Conservation (phyloP, 1,140 invertebrate genomes). For the Aphelenchoides fujianensis region DNA sequence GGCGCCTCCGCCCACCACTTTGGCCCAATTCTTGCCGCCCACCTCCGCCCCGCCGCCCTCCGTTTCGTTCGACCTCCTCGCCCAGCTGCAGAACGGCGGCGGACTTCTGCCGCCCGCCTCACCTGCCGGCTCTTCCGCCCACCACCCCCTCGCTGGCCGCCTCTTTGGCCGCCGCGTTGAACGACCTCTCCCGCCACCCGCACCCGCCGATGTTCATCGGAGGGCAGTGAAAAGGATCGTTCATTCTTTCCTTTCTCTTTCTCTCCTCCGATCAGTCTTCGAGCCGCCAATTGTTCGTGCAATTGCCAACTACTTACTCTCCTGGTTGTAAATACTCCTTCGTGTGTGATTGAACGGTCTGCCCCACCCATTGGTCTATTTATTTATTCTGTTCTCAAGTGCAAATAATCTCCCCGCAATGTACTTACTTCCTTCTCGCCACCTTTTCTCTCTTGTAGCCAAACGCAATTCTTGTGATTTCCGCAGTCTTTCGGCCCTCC, state of each 20-base stretch:
- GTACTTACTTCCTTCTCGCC: not conserved
- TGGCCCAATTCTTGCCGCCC: not conserved
- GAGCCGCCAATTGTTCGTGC: no score
- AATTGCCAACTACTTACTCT: no score
- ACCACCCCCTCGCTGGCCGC: not conserved
- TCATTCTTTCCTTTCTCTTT: not conserved
- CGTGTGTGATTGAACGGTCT: no score
- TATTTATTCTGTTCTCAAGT: not conserved
- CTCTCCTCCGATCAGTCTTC: no score
- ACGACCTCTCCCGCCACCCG: not conserved
- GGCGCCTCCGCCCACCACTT: not conserved
- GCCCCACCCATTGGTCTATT: not conserved
- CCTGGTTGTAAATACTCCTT: not conserved
- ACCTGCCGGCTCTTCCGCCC: not conserved
- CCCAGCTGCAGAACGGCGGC: not conserved
- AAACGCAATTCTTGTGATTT: no score
- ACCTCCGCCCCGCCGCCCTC: not conserved
- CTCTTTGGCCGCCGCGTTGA: not conserved
- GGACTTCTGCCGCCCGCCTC: not conserved
- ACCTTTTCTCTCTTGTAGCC: no score
- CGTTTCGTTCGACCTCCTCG: not conserved
- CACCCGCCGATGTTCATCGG: constrained; percentile 2
- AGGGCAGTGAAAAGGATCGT: not conserved
- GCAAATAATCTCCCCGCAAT: not conserved
- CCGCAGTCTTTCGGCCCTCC: no score